Evolutionary conservation across 2,797 vertebrate species (phyloP), one percentile per base, ranked within the genome.

Genomic region (Silurus lanzhouensis): DNA sequence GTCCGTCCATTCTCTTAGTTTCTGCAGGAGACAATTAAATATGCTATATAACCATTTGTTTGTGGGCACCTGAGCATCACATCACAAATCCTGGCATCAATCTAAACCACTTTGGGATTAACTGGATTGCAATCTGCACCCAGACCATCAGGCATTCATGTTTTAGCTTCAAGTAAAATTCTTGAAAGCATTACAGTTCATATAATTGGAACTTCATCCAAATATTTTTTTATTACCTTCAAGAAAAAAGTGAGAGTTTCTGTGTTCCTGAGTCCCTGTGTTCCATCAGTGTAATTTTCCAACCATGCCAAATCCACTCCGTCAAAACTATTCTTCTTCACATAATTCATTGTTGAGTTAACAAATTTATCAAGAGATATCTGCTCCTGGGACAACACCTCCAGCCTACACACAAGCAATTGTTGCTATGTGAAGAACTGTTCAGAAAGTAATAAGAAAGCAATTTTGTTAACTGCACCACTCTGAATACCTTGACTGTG

Each of bases 261-360:
- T 77, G 57, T 85, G 82, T 19, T 80, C 25, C 52, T 55, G 58
- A 17, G 80, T 38, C 4, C 8, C 48, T 52, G 48, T 52, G 72
- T 58, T 84, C 48, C 25, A 61, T 63, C 67, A 63, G 83, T 83
- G 82, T 44, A 9, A 5, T 74, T n/a, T 2, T 86, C 84, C 70
- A 85, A 38, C 87, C 81, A 89, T 71, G 63, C 77, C 46, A 89
- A 25, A 19, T 91, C 88, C 58, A 90, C 57, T 38, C 90, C 88
- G 10, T 91, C 90, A 75, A 87, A 88, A 78, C 78, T 79, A 25
- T 88, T 80, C 71, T 83, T 70, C 81, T 82, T 89, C 57, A 90
- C n/a, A 67, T 83, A 88, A n/a, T 63, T 72, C 83, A 86, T 14
- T 55, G 38, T 6, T 3, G 58, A 78, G 31, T 75, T 52, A 63